Evolutionary conservation across 1,140 invertebrate species (phyloP), one percentile per base, ranked within the genome.

Genomic region (Atta cephalotes): DNA sequence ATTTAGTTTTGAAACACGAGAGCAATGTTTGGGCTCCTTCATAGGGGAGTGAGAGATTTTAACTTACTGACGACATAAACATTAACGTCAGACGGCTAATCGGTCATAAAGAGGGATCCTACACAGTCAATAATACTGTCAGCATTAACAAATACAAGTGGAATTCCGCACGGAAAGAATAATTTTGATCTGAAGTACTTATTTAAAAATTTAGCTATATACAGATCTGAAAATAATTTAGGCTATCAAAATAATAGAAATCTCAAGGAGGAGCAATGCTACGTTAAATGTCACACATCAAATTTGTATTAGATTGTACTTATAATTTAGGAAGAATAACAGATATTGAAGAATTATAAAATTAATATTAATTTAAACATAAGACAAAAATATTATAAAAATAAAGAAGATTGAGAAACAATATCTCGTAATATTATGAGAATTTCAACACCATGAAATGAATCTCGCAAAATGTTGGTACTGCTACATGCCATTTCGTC

Each of bases 381-480:
- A n/a, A 80, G n/a, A 80, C 1, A 1, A 7, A n/a, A 39, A 25
- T 21, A 35, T 21, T 21, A 35, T 35, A 35, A 1, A n/a, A 14
- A n/a, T 18, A 7, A 5, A n/a, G 0, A 65, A 51, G 12, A 31
- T 31, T 31, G 12, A 78, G 58, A 4, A 49, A 49, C 6, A 56
- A 21, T 12, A 14, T 80, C 9, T 2, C 25, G 18, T 10, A 45
- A 35, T 66, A 51, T 53, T 31, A 3, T 2, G 14, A 53, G n/a
- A 21, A 51, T 51, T 80, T 68, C 49, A 56, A 25, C n/a, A 70
- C 1, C n/a, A 49, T 56, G 63, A 70, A 80, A 80, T 70, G 5
- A 56, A 80, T 70, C n/a, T 70, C 31, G 45, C 21, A 14, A 56
- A 31, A 25, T 53, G 21, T 5, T 66, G 3, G 39, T 14, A 28